These are phyloP conservation scores for Serripes groenlandicus DNA, from an alignment of 2,888 invertebrate genomes.

Conservation along the genomic window DNA sequence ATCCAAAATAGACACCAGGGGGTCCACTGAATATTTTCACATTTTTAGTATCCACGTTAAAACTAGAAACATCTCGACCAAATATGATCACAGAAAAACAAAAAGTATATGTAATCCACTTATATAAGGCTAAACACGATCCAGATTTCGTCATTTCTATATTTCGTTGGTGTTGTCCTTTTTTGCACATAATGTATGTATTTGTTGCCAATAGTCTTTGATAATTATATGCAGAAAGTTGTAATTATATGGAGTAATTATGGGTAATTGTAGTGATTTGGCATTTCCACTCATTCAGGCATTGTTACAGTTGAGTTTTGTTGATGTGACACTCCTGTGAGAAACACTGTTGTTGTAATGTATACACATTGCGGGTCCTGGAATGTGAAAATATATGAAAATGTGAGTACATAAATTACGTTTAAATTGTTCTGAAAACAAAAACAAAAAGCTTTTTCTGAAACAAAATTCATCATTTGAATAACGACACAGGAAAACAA, in stretches of 20 bases:
- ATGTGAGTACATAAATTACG: background rate
- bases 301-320: background rate
- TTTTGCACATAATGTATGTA: background rate
- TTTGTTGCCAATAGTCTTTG: background rate
- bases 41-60: slow-evolving; percentile 74
- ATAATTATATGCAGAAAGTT: background rate
- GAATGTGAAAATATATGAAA: background rate
- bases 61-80: slow-evolving; percentile 37
- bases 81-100: slow-evolving; percentile 2
- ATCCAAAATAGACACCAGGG: slow-evolving; percentile 77
- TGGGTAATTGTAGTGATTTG: background rate
- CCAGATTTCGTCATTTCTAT: slow-evolving; percentile 29
- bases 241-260: slow-evolving; percentile 12
- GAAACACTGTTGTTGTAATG: background rate
- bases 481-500: background rate
- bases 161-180: slow-evolving; percentile 9
- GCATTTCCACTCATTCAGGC: slow-evolving; percentile 8
- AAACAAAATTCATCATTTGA: background rate
- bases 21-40: slow-evolving; percentile 75
- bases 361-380: background rate
- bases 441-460: background rate
- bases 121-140: background rate
- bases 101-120: background rate
- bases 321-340: background rate
- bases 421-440: too few relatives aligned